Conservation (phyloP, 2,797 vertebrate genomes). For the Pseudopleuronectes americanus region DNA sequence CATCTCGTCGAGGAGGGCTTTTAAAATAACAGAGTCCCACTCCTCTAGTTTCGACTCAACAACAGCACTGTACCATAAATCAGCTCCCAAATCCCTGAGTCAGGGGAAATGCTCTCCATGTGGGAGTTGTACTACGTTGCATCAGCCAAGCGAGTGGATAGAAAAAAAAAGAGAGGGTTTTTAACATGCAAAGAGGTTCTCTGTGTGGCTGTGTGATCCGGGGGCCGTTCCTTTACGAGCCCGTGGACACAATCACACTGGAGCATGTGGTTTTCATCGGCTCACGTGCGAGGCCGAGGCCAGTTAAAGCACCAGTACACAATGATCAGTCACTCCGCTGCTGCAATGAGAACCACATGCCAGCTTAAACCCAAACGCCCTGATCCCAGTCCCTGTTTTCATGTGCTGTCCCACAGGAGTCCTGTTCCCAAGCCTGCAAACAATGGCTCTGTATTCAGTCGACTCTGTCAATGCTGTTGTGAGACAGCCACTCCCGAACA, state of each 20-base stretch:
- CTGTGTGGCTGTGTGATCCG: conserved; percentile 61
- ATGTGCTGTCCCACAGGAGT: conserved; percentile 56
- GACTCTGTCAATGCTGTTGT: conserved; percentile 47
- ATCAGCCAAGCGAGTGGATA: conserved; percentile 65
- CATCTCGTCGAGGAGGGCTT: conserved; percentile 15
- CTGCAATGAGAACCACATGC: conserved; percentile 75
- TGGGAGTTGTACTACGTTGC: conserved; percentile 70
- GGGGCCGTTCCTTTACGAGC: conserved; percentile 60
- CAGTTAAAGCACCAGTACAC: conserved; percentile 70
- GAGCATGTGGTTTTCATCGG: conserved; percentile 81
- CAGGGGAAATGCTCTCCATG: conserved; percentile 68
- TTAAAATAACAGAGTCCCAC: conserved; percentile 43
- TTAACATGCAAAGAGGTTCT: conserved; percentile 65
- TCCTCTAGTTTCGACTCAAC: conserved; percentile 50
- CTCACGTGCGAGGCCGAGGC: conserved; percentile 72
- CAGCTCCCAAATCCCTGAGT: conserved; percentile 68
- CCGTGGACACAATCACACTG: conserved; percentile 69
- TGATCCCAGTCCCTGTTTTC: conserved; percentile 54
- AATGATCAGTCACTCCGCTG: conserved; percentile 64
- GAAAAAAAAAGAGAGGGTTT: conserved; percentile 43
- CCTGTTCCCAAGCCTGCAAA: conserved; percentile 61
- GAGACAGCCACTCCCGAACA: conserved; percentile 16
- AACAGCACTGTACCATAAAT: conserved; percentile 61
- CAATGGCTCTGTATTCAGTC: conserved; percentile 67
- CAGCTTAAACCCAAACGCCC: conserved; percentile 54